Evolutionary conservation across 2,888 invertebrate species (phyloP), one percentile per base, ranked within the genome.

Genomic region (Salticus scenicus): DNA sequence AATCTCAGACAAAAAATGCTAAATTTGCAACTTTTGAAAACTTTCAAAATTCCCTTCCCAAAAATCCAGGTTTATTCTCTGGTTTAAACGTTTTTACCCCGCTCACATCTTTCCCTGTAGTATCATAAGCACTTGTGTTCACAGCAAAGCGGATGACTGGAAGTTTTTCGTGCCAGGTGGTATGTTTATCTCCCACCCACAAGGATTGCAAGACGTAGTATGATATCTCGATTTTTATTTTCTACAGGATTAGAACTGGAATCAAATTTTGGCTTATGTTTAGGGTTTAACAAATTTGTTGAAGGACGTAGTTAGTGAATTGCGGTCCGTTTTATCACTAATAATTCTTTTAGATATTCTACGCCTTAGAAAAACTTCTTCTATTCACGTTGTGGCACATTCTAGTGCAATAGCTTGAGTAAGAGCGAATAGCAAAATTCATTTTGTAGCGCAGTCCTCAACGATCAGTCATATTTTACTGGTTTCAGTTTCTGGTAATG

Each of bases 121-220:
- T 67, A 12, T 47, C 31, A 69, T 31, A 76, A 28, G 12, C 20
- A 4, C n/a, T 17, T 17, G 67, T 76, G n/a, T 67, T 67, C 51
- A 67, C 67, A 17, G 67, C 33, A 20, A 67, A 67, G 4, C 5
- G 67, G 30, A 67, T 67, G 5, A 67, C 28, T 76, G 42, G 51
- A 2, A 69, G 47, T 47, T 76, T 76, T 1, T 0, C 24, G 42
- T 42, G 24, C 51, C 76, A 67, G 17, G 8, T 47, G 10, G 4
- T 42, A 12, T 69, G 47, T 7, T 67, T 33, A 27, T 69, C 20
- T 24, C 67, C 51, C n/a, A n/a, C n/a, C n/a, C n/a, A n/a, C n/a
- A n/a, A n/a, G n/a, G 14, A 75, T 66, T 30, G 10, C 64, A 64
- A 66, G 30, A 27, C 41, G 41, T 7, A 30, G 47, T 47, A 12